These are phyloP conservation scores for Drosophila siamana DNA, from an alignment of 2,888 invertebrate genomes.

Conservation along the genomic window DNA sequence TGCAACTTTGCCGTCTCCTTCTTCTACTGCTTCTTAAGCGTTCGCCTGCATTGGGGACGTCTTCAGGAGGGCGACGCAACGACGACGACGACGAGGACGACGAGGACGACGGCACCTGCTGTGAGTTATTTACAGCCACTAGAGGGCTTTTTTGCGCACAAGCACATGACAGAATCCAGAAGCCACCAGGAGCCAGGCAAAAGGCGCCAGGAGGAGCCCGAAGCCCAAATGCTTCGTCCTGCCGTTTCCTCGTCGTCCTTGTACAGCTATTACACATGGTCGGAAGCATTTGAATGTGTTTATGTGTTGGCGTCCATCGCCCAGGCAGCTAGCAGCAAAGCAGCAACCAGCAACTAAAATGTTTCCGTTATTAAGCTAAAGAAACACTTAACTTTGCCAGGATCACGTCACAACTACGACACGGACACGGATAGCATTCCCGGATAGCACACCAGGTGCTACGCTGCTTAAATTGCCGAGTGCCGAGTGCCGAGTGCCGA, in stretches of 20 bases:
- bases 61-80: slow-evolving; percentile 30
- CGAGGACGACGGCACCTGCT: slow-evolving; percentile 70
- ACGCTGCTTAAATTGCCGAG: not conserved
- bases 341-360: slow-evolving; percentile 70
- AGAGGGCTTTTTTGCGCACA: slow-evolving; percentile 64
- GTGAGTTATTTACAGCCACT: slow-evolving; percentile 82
- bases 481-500: not conserved
- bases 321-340: slow-evolving; percentile 17
- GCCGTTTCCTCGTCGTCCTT: slow-evolving; percentile 39
- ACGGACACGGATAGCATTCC: not conserved
- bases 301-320: slow-evolving; percentile 72
- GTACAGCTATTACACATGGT: slow-evolving; percentile 73
- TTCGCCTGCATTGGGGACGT: slow-evolving; percentile 37
- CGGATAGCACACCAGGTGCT: not conserved
- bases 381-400: slow-evolving; percentile 80
- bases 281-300: slow-evolving; percentile 78
- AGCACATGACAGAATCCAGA: slow-evolving; percentile 23
- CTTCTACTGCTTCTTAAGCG: slow-evolving; percentile 4
- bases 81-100: not conserved
- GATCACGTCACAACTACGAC: slow-evolving; percentile 39
- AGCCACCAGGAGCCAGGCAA: slow-evolving; percentile 19
- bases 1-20: slow-evolving; percentile 13
- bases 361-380: slow-evolving; percentile 80
- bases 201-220: not conserved
- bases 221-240: not conserved